These are phyloP conservation scores for Pachypsylla venusta DNA, from an alignment of 1,140 invertebrate genomes.

Conservation along the genomic window DNA sequence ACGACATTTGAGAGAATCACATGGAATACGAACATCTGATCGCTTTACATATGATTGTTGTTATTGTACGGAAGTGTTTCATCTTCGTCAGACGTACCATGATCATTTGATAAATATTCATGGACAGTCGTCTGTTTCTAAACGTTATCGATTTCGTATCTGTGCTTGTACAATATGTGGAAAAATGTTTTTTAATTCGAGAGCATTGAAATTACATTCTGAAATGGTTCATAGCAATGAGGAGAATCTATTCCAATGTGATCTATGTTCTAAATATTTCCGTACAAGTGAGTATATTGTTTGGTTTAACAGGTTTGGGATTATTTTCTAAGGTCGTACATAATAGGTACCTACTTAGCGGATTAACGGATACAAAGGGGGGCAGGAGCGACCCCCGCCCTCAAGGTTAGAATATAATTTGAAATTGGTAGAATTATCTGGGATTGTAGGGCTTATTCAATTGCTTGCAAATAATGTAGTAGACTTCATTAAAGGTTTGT, in stretches of 20 bases:
- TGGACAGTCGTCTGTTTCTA: background rate
- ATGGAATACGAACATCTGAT: background rate
- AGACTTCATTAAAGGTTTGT: too few species aligned
- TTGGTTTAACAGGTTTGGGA: too few species aligned
- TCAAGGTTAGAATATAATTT: too few species aligned
- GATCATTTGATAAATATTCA: background rate
- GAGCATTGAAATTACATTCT: background rate
- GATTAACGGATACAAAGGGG: too few species aligned
- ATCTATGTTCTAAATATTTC: background rate
- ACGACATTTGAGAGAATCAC: background rate
- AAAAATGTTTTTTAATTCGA: background rate
- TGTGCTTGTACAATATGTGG: background rate
- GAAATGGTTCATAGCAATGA: background rate
- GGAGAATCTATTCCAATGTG: background rate
- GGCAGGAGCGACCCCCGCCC: too few species aligned
- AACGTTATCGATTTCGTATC: background rate
- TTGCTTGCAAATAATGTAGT: too few species aligned
- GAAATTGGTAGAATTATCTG: too few species aligned
- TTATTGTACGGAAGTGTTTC: background rate
- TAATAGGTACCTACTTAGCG: too few species aligned
- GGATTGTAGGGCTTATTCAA: too few species aligned
- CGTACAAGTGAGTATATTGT: conserved; percentile 1
- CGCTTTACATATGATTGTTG: background rate
- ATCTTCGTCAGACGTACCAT: background rate
- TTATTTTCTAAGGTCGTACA: too few species aligned